A percentile compares a stretch with the other conserved stretches of the same genome.
These are phyloP conservation scores for Tragopan temminckii DNA, from an alignment of 2,797 vertebrate species.

Conservation along the genomic window DNA sequence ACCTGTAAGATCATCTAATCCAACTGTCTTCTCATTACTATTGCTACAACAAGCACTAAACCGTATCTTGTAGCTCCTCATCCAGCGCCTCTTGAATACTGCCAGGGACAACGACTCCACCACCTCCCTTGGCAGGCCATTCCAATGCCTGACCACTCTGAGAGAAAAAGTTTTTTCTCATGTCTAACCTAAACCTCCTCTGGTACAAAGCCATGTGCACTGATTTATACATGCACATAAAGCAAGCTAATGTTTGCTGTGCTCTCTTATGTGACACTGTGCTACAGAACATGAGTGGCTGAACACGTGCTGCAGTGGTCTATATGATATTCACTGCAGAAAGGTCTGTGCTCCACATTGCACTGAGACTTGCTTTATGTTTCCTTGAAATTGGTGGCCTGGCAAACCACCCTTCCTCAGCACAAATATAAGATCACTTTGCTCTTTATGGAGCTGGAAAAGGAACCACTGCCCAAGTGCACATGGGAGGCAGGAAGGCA, in stretches of 20 bases:
- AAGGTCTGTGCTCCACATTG: fast-evolving
- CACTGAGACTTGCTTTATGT: background rate
- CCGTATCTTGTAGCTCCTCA: too few relatives aligned
- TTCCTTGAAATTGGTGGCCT: background rate
- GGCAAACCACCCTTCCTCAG: background rate
- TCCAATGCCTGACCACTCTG: too few relatives aligned
- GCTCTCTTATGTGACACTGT: background rate
- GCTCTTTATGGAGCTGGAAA: background rate
- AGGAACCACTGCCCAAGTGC: background rate
- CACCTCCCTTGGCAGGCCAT: too few relatives aligned
- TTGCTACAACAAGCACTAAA: too few relatives aligned
- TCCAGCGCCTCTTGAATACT: too few relatives aligned
- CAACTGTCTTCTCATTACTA: too few relatives aligned
- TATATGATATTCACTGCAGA: background rate
- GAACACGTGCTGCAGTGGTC: background rate
- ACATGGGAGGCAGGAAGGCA: background rate
- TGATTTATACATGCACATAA: fast-evolving
- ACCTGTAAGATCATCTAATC: too few relatives aligned
- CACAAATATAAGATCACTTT: background rate
- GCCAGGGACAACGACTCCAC: too few relatives aligned
- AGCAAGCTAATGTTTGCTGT: background rate
- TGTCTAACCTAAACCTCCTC: too few relatives aligned
- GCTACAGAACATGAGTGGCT: background rate
- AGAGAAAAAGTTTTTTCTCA: too few relatives aligned
- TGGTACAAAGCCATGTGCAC: background rate